phyloP scores from a whole-genome alignment of 2,113 vertebrate species.

The Clarias magur region DNA sequence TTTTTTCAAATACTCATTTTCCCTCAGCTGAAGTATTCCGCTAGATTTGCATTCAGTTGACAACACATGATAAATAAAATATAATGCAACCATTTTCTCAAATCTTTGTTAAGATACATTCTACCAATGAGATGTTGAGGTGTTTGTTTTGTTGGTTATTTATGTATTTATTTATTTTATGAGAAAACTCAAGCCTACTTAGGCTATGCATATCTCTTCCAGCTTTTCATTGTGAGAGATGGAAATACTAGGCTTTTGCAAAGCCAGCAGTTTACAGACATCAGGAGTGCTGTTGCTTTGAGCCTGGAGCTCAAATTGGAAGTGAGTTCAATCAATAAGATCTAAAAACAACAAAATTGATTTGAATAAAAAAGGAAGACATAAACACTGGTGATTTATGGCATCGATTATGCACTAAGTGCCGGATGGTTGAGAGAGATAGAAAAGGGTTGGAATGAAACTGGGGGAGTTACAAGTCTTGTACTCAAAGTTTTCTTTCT shows the following conservation, averaged over 20 bases:
- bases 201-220: not conserved
- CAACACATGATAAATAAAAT: not conserved
- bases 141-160: no score
- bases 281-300: not conserved
- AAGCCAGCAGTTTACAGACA: not conserved
- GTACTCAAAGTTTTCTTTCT: constrained; percentile 42
- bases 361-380: constrained; percentile 12
- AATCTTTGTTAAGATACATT: not conserved
- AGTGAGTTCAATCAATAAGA: constrained; percentile 16
- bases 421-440: constrained; percentile 7
- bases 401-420: not conserved
- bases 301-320: not conserved
- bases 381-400: constrained; percentile 20
- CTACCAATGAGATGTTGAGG: not conserved
- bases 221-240: not conserved
- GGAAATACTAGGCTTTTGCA: constrained; percentile 8
- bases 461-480: constrained; percentile 42
- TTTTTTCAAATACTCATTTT: not conserved
- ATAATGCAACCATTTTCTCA: not conserved
- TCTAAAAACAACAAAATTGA: constrained; percentile 20
- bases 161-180: not conserved
- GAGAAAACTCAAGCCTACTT: not conserved
- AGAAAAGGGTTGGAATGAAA: constrained; percentile 8
- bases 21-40: not conserved
- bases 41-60: not conserved